phyloP scores from a whole-genome alignment of 2,888 invertebrate species.

The Falcaria lacertinaria region DNA sequence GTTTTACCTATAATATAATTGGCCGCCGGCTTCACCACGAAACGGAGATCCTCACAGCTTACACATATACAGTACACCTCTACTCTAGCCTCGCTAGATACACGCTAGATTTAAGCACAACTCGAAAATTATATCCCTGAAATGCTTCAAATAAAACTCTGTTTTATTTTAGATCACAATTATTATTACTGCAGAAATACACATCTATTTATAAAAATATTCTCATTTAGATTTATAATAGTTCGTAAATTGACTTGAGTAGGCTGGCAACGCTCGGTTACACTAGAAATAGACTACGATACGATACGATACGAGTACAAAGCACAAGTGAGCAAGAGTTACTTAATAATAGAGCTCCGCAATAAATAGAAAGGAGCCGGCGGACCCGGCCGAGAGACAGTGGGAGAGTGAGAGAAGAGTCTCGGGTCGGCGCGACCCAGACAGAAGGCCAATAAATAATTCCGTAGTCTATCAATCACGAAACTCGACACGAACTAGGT shows the following conservation, averaged over 20 bases:
- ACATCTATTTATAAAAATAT: slow-evolving; percentile 68
- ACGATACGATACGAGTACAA: slow-evolving; percentile 47
- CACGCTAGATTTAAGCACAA: slow-evolving; percentile 72
- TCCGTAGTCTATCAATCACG: slow-evolving; percentile 24
- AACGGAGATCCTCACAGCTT: slow-evolving; percentile 49
- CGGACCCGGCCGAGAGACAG: slow-evolving; percentile 23
- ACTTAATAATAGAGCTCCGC: slow-evolving; percentile 39
- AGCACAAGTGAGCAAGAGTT: slow-evolving; percentile 71
- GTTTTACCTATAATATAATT: too few relatives aligned
- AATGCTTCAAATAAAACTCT: slow-evolving; percentile 78
- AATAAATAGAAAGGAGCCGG: slow-evolving; percentile 44
- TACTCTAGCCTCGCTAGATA: slow-evolving; percentile 71
- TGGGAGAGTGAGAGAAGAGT: slow-evolving; percentile 22
- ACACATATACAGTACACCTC: slow-evolving; percentile 46
- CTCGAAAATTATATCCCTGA: slow-evolving; percentile 66
- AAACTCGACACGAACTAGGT: slow-evolving; percentile 37
- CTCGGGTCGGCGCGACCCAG: slow-evolving; percentile 17
- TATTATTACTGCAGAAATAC: slow-evolving; percentile 67
- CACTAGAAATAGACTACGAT: slow-evolving; percentile 40
- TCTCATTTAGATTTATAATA: slow-evolving; percentile 52
- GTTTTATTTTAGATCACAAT: slow-evolving; percentile 76
- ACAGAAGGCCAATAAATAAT: slow-evolving; percentile 34
- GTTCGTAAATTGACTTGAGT: slow-evolving; percentile 68
- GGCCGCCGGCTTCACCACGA: too few relatives aligned
- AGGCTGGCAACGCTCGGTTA: slow-evolving; percentile 41